phyloP scores from a whole-genome alignment of 2,113 vertebrate species.

The Pagrus major region DNA sequence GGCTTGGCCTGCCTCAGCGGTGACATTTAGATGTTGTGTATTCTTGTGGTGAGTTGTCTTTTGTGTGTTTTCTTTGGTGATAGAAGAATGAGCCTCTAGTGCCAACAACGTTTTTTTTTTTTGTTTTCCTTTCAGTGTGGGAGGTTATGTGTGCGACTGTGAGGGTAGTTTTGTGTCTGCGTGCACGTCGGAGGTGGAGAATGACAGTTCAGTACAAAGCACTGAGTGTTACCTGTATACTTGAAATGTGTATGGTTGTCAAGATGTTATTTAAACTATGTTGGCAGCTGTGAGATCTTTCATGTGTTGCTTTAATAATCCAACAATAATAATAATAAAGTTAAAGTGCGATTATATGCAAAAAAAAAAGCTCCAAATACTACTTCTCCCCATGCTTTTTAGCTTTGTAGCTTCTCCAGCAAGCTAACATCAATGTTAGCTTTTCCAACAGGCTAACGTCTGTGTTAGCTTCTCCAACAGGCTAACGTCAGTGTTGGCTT shows the following conservation, averaged over 20 bases:
- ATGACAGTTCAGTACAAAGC: conserved; percentile 26
- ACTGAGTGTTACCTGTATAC: not conserved
- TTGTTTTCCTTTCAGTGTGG: not conserved
- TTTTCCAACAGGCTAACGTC: too few relatives aligned
- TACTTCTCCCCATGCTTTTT: too few relatives aligned
- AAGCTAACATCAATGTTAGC: too few relatives aligned
- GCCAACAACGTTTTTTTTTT: conserved; percentile 9
- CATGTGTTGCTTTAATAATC: not conserved
- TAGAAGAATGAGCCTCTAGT: conserved; percentile 6
- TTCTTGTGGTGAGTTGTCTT: conserved; percentile 29
- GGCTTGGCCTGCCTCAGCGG: conserved; percentile 34
- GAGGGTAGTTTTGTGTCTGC: not conserved
- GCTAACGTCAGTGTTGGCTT: too few relatives aligned
- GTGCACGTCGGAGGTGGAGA: not conserved
- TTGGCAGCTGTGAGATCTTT: not conserved
- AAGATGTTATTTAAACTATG: not conserved
- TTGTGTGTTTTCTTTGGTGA: conserved; percentile 50
- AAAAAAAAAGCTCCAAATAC: too few relatives aligned
- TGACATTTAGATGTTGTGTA: conserved; percentile 68
- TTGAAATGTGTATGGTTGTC: not conserved
- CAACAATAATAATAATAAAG: not conserved
- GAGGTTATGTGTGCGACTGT: conserved; percentile 15
- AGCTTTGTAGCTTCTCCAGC: too few relatives aligned
- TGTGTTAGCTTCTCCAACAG: too few relatives aligned
- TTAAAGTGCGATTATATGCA: not conserved